These are phyloP conservation scores for Stenotaenia linearis DNA, from an alignment of 2,888 invertebrate species.

Conservation along the genomic window DNA sequence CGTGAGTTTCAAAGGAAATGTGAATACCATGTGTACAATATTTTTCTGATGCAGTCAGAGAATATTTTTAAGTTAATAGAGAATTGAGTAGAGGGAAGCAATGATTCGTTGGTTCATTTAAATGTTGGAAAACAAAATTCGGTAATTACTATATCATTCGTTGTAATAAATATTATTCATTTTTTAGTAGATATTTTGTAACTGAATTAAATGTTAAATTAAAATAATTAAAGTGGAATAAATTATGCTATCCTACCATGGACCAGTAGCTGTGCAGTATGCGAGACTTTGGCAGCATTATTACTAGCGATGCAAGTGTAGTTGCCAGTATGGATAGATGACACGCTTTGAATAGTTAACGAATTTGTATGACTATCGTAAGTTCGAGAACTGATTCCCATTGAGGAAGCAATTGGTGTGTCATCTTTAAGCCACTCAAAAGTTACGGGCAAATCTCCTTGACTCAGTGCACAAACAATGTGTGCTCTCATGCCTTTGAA, in stretches of 20 bases:
- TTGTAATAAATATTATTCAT: no score
- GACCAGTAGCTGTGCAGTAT: constrained; percentile 40
- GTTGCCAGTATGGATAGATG: constrained; percentile 40
- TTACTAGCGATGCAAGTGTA: constrained; percentile 42
- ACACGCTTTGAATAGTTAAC: constrained; percentile 41
- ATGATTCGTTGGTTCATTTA: no score
- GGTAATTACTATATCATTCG: no score
- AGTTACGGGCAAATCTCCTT: constrained; percentile 37
- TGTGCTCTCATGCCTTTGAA: constrained; percentile 36
- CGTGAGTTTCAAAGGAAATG: no score
- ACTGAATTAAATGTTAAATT: no score
- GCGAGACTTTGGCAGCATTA: constrained; percentile 39
- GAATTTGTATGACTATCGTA: constrained; percentile 39
- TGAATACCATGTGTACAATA: no score
- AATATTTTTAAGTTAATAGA: no score
- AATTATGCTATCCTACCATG: constrained; percentile 38
- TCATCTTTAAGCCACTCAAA: constrained; percentile 55
- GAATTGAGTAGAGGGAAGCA: no score
- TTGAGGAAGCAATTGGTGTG: not conserved
- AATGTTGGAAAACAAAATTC: no score
- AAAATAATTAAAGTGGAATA: not conserved
- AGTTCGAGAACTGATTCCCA: constrained; percentile 38
- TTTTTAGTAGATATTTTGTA: no score
- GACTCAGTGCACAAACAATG: constrained; percentile 37
- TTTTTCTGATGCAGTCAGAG: no score